Percentiles rank a stretch among this genome's conserved stretches.
phyloP scores from a whole-genome alignment of 2,888 invertebrate species.

The Tiliacea aurago region DNA sequence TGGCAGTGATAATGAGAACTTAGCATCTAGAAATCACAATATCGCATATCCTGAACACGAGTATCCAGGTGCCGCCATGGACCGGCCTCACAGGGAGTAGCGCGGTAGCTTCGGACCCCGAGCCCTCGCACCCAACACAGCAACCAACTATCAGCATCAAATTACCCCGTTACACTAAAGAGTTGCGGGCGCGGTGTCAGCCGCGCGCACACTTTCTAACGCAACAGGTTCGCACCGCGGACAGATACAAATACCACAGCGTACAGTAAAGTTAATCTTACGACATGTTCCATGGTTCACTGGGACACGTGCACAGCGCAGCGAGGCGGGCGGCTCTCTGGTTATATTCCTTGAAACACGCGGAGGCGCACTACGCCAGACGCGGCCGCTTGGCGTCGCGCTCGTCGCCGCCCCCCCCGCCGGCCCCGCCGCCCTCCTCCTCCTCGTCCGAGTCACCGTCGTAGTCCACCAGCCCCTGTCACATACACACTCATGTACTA shows the following conservation, averaged over 20 bases:
- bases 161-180: conserved; percentile 40
- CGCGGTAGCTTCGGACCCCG: conserved; percentile 18
- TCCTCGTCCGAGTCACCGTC: conserved; percentile 99
- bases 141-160: conserved; percentile 24
- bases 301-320: conserved; percentile 76
- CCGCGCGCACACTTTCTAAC: conserved; percentile 7
- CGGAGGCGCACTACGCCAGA: conserved; percentile 81
- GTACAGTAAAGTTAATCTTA: conserved; percentile 64
- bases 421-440: conserved; percentile 91
- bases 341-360: conserved; percentile 84
- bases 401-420: conserved; percentile 75
- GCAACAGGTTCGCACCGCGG: conserved; percentile 46
- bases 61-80: conserved; percentile 27
- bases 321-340: conserved; percentile 74
- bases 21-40: conserved; percentile 63
- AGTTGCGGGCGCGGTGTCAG: conserved; percentile 1
- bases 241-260: conserved; percentile 59
- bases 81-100: conserved; percentile 28
- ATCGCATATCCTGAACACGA: conserved; percentile 37
- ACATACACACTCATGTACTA: conserved; percentile 36
- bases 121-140: conserved; percentile 40
- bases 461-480: conserved; percentile 98
- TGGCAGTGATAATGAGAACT: conserved; percentile 60
- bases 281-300: conserved; percentile 69
- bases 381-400: conserved; percentile 94